Percentiles rank a stretch among this genome's conserved stretches.
Evolutionary conservation across 2,797 vertebrate genomes (phyloP).

Genomic region (Phaenicophaeus curvirostris): DNA sequence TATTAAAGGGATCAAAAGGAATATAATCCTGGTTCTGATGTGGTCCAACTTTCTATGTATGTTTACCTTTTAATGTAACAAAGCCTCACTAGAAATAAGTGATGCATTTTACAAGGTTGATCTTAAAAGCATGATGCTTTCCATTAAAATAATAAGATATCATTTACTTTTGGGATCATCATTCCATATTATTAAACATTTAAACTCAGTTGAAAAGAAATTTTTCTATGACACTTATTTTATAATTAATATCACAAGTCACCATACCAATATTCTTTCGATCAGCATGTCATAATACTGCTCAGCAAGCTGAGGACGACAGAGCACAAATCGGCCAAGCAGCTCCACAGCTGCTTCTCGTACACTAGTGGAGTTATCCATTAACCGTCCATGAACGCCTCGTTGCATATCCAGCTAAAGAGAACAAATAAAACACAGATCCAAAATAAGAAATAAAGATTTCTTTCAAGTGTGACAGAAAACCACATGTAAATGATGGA

Average conservation of each 20-base stretch:
- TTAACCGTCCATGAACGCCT: constrained; percentile 94
- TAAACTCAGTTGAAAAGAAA: neutral
- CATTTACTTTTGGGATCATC: neutral
- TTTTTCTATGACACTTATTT: neutral
- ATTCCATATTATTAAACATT: neutral
- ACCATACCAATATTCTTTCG: constrained; percentile 93
- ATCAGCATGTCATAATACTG: constrained; percentile 99
- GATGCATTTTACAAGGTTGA: neutral
- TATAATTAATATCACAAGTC: neutral
- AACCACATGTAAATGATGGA: neutral
- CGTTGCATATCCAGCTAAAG: constrained; percentile 95
- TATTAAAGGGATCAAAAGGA: neutral
- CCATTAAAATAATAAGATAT: neutral
- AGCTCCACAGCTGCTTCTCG: constrained; percentile 96
- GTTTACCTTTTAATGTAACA: neutral
- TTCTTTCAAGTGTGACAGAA: neutral
- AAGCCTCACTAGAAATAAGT: neutral
- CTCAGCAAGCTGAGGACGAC: constrained; percentile 94
- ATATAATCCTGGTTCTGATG: neutral
- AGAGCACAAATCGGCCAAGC: constrained; percentile 94
- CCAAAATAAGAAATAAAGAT: neutral
- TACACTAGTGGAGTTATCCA: constrained; percentile 98
- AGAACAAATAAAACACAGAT: constrained; percentile 1
- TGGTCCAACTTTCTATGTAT: neutral
- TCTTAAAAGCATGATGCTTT: neutral